Base-by-base conservation (phyloP, 1,140 invertebrate genomes). In the Oedothorax gibbosus region DNA sequence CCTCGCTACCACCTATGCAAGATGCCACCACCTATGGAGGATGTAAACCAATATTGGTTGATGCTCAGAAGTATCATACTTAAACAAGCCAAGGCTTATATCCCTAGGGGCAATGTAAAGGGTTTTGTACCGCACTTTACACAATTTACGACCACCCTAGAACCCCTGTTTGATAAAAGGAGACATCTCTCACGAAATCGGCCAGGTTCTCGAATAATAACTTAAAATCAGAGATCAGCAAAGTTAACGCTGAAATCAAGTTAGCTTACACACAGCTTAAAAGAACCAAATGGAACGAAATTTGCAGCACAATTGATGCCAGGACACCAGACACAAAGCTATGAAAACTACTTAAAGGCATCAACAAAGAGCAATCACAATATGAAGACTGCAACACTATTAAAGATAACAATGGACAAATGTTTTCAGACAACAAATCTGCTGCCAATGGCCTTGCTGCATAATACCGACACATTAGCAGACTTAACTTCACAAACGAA, bases 81-180 rank as follows among this genome's bases (percentile, higher is more conserved):
- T n/a, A n/a, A n/a, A n/a, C n/a, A n/a, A n/a, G n/a, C n/a, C n/a
- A n/a, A 65, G 20, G 35, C 75, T 6, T 77, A 9, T 50, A 65
- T 62, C 35, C 75, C 35, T 77, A 77, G 75, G 53, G 35, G 75
- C 7, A 77, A 77, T 77, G 57, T 77, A 18, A 77, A 77, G 65
- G 0, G 60, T 51, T 77, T 54, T 65, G 21, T 77, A 6, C 57
- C 60, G 5, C 60, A 51, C 65, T 77, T 50, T 49, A 50, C 57
- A 20, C 57, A 77, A 64, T n/a, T 4, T 62, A 64, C 60, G 14
- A 51, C 75, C 21, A 51, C 35, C 20, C 21, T 64, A 64, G 60
- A 62, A 15, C 75, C 75, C n/a, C 60, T 65, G 50, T 18, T 77
- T 50, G 21, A 49, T 14, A 62, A 77, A 77, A 77, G 75, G 65